These are phyloP conservation scores for Andinoacara biseriatus DNA, from an alignment of 2,113 vertebrate species.

Conservation along the genomic window DNA sequence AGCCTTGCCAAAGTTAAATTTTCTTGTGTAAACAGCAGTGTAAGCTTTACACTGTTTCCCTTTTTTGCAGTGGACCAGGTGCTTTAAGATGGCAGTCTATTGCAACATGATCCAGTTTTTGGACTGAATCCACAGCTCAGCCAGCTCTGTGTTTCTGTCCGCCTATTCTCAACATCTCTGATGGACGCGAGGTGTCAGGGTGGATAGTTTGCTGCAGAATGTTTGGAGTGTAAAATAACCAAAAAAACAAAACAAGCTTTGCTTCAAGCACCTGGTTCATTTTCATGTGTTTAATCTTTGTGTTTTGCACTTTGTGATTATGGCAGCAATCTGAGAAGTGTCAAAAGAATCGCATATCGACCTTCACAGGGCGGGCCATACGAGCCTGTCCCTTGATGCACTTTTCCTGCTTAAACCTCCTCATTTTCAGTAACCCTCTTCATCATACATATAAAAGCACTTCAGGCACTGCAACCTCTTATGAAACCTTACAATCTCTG, in stretches of 20 bases:
- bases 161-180: not conserved
- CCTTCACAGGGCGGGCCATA: slow-evolving; percentile 27
- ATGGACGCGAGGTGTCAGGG: not conserved
- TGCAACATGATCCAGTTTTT: slow-evolving; percentile 21
- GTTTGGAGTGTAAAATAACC: slow-evolving; percentile 22
- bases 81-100: slow-evolving; percentile 31
- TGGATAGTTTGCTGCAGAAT: slow-evolving; percentile 24
- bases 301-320: slow-evolving; percentile 39
- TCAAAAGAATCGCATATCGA: slow-evolving; percentile 52
- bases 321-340: slow-evolving; percentile 56
- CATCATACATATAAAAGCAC: slow-evolving; percentile 47
- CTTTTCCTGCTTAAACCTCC: slow-evolving; percentile 40
- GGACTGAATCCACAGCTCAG: slow-evolving; percentile 15
- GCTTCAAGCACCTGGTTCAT: slow-evolving; percentile 45
- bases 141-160: slow-evolving; percentile 17
- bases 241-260: slow-evolving; percentile 19
- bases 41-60: slow-evolving; percentile 29
- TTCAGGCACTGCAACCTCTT: slow-evolving; percentile 35
- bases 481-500: slow-evolving; percentile 37
- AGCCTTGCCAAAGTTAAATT: slow-evolving; percentile 37
- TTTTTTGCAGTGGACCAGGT: slow-evolving; percentile 32
- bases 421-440: slow-evolving; percentile 18
- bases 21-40: slow-evolving; percentile 32
- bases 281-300: slow-evolving; percentile 48
- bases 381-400: slow-evolving; percentile 32